Evolutionary conservation across 2,888 invertebrate genomes (phyloP).

Genomic region (Rhingia rostrata): DNA sequence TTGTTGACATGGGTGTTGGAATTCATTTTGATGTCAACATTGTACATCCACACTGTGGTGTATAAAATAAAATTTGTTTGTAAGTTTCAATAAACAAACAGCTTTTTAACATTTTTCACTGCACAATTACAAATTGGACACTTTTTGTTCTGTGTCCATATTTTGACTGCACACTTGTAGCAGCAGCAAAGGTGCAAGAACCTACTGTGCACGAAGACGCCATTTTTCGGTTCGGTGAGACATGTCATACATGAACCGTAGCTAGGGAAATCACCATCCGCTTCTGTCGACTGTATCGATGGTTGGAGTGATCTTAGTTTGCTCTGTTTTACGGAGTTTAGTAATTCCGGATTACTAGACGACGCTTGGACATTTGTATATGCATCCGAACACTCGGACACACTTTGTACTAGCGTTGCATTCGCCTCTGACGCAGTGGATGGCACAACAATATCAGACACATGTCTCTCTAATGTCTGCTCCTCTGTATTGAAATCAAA

Average conservation of each 20-base stretch:
- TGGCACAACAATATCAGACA: constrained; percentile 27
- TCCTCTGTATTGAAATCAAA: constrained; percentile 43
- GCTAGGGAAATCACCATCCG: constrained; percentile 19
- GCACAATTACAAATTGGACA: constrained; percentile 89
- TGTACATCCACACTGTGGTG: too few species aligned
- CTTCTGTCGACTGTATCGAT: neutral
- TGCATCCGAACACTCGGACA: constrained; percentile 50
- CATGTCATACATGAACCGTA: constrained; percentile 85
- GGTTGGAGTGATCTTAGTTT: constrained; percentile 38
- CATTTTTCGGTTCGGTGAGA: constrained; percentile 86
- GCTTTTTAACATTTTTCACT: constrained; percentile 87
- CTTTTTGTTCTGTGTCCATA: constrained; percentile 86
- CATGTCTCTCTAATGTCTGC: constrained; percentile 23
- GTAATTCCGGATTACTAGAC: constrained; percentile 29
- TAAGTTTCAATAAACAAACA: constrained; percentile 83
- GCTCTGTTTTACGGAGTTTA: constrained; percentile 27
- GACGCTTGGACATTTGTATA: constrained; percentile 46
- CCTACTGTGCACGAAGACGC: constrained; percentile 87
- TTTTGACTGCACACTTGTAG: constrained; percentile 87
- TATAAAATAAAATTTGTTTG: neutral
- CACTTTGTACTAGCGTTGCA: constrained; percentile 46
- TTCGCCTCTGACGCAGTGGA: constrained; percentile 11
- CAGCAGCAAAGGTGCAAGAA: constrained; percentile 88
- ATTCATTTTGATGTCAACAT: too few species aligned
- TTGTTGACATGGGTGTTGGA: too few species aligned